These are phyloP conservation scores for Halocynthia roretzi DNA, from an alignment of 23 tunicate species.

Conservation along the genomic window DNA sequence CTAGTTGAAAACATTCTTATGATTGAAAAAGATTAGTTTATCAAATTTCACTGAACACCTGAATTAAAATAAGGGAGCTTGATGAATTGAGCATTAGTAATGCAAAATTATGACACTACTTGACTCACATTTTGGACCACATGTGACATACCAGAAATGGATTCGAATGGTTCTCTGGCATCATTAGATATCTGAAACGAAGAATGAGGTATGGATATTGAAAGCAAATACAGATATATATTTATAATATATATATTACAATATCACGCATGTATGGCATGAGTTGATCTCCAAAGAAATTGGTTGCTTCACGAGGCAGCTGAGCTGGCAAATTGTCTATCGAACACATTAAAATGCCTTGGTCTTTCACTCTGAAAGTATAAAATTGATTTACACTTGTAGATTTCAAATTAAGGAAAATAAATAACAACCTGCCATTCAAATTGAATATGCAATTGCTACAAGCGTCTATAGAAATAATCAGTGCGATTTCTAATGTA, in stretches of 20 bases:
- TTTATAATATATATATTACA: conserved; percentile 24
- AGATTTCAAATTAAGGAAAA: no score
- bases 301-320: conserved; percentile 89
- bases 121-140: conserved; percentile 87
- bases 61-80: no score
- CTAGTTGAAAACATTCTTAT: no score
- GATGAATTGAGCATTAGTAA: no score
- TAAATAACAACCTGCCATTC: no score
- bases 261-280: conserved; percentile 88
- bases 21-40: no score
- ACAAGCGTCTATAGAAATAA: no score
- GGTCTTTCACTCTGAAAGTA: conserved; percentile 57
- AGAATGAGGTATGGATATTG: conserved; percentile 6
- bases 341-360: conserved; percentile 84
- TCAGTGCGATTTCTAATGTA: no score
- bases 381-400: no score
- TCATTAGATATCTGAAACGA: conserved; percentile 37
- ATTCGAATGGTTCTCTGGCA: conserved; percentile 43
- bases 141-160: conserved; percentile 35
- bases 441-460: no score
- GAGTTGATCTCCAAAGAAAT: conserved; percentile 89
- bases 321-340: conserved; percentile 98
- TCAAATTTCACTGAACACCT: no score
- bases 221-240: not conserved
- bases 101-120: no score